A percentile compares a stretch with the other conserved stretches of the same genome.
phyloP scores from a whole-genome alignment of 2,888 invertebrate species.

The Melieria picta region DNA sequence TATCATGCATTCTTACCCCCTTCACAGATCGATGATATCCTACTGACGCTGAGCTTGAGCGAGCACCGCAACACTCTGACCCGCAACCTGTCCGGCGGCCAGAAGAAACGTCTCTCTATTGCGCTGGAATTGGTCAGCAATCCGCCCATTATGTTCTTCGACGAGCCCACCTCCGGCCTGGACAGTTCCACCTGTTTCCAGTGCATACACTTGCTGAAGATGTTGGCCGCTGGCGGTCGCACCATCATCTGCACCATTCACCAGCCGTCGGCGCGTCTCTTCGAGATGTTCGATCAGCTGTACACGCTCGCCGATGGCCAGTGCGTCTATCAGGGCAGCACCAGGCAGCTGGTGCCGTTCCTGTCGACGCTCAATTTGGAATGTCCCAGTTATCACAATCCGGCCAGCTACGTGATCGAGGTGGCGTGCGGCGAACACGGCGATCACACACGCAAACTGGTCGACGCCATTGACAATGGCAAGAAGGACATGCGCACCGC shows the following conservation, averaged over 20 bases:
- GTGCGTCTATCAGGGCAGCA: slow-evolving; percentile 93
- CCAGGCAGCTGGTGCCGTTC: slow-evolving; percentile 84
- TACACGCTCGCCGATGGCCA: slow-evolving; percentile 94
- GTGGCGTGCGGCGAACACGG: slow-evolving; percentile 97
- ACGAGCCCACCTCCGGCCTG: slow-evolving; percentile 95
- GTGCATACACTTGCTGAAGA: slow-evolving; percentile 89
- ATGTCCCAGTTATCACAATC: slow-evolving; percentile 97
- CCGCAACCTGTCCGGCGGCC: slow-evolving; percentile 91
- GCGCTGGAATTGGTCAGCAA: slow-evolving; percentile 95
- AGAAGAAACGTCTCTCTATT: slow-evolving; percentile 93
- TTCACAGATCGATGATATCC: slow-evolving; percentile 87
- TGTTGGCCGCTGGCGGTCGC: slow-evolving; percentile 87
- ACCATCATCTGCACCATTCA: slow-evolving; percentile 94
- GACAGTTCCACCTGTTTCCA: slow-evolving; percentile 97
- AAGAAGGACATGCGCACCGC: slow-evolving; percentile 81
- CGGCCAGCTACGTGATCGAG: slow-evolving; percentile 96
- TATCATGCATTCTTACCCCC: background rate
- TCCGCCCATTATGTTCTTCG: slow-evolving; percentile 97
- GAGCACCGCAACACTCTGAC: slow-evolving; percentile 92
- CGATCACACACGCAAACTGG: slow-evolving; percentile 84
- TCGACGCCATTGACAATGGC: slow-evolving; percentile 86
- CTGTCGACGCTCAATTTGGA: slow-evolving; percentile 82
- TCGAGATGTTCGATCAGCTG: slow-evolving; percentile 96
- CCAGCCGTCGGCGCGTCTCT: slow-evolving; percentile 95
- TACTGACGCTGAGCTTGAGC: slow-evolving; percentile 86